Evolutionary conservation across 1,140 invertebrate species (phyloP).

Genomic region (Ceratina calcarata): DNA sequence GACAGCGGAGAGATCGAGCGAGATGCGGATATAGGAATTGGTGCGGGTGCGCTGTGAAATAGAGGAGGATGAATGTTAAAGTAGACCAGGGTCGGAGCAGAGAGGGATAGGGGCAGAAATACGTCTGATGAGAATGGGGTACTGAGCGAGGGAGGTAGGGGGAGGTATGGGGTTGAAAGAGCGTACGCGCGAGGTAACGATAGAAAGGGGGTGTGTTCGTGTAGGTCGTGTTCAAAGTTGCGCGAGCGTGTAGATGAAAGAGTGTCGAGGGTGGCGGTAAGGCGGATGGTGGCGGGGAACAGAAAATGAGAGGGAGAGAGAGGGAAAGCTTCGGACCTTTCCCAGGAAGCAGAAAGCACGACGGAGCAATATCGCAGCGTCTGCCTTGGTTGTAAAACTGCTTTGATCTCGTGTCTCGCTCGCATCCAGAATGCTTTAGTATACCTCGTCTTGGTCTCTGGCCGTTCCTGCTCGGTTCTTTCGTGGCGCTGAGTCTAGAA

Average conservation of each 20-base stretch:
- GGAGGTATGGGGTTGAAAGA: neutral
- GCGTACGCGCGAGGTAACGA: neutral
- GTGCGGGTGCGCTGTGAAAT: slow-evolving; percentile 15
- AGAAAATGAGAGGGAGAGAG: neutral
- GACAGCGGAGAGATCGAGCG: neutral
- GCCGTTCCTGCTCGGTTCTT: neutral
- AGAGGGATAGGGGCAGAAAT: slow-evolving; percentile 13
- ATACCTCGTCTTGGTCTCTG: slow-evolving; percentile 7
- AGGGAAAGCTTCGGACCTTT: slow-evolving; percentile 55
- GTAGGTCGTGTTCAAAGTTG: slow-evolving; percentile 32
- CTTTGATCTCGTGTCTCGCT: slow-evolving; percentile 64
- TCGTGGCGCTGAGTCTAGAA: slow-evolving; percentile 38
- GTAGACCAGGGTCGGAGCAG: neutral
- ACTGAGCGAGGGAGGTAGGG: slow-evolving; percentile 1
- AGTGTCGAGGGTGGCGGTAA: neutral
- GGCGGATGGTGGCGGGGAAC: neutral
- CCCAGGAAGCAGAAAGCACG: slow-evolving; percentile 65
- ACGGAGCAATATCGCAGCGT: slow-evolving; percentile 65
- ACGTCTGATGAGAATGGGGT: slow-evolving; percentile 43
- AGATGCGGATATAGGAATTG: slow-evolving; percentile 8
- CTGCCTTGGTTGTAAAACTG: slow-evolving; percentile 66
- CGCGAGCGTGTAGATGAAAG: slow-evolving; percentile 19
- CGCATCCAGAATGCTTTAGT: neutral
- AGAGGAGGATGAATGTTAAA: neutral
- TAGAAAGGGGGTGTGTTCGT: slow-evolving; percentile 29